phyloP scores from a whole-genome alignment of 2,797 vertebrate species.

The Fratercula arctica region DNA sequence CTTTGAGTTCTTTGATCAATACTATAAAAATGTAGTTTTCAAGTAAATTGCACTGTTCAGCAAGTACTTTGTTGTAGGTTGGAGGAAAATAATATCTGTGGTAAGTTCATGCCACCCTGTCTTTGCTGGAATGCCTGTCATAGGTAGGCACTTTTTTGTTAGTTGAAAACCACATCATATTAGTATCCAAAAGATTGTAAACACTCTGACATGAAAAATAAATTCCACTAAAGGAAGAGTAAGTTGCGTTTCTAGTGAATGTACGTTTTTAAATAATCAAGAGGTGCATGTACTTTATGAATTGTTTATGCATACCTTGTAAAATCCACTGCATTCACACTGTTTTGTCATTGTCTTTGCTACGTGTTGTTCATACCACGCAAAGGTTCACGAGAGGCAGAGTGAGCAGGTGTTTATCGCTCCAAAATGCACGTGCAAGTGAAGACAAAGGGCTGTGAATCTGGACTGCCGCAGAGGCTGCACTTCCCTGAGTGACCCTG shows the following conservation, averaged over 20 bases:
- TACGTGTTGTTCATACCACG: fast-evolving
- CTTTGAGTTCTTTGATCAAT: neutral
- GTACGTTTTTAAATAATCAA: neutral
- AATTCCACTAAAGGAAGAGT: neutral
- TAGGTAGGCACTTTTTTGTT: neutral
- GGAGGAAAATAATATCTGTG: neutral
- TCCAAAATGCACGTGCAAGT: neutral
- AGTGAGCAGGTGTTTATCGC: neutral
- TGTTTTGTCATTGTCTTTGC: neutral
- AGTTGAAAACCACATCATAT: neutral
- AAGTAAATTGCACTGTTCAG: neutral
- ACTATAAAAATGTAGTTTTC: neutral
- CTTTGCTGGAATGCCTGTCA: neutral
- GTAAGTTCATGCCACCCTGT: neutral
- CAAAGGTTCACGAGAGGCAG: fast-evolving
- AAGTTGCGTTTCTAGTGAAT: neutral
- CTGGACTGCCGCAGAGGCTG: neutral
- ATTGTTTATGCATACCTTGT: neutral
- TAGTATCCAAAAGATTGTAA: neutral
- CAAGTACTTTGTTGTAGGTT: neutral
- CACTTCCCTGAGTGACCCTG: neutral
- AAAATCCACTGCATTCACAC: neutral
- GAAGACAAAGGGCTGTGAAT: neutral
- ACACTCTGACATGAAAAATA: neutral
- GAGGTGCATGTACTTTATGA: neutral